Evolutionary conservation across 1,140 invertebrate genomes (phyloP), one percentile per base, ranked within the genome.

Genomic region (Saccostrea cuccullata): DNA sequence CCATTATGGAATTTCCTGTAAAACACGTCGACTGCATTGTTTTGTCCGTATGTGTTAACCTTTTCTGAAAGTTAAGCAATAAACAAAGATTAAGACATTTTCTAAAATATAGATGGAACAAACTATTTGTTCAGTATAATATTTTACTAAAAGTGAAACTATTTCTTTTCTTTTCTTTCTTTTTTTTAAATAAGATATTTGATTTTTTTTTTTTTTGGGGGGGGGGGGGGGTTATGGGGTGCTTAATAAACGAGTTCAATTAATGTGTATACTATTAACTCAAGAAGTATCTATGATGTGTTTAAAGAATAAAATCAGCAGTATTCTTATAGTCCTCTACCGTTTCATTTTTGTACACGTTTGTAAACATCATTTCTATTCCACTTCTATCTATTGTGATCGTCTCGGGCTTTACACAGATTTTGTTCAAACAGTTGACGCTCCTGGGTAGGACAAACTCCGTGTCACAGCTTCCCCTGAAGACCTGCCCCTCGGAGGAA

Each of bases 1-100:
- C 23, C 70, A 30, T 77, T 15, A 77, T 12, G 4, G 26, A 30
- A 11, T 77, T 77, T 6, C 70, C 70, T 0, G 70, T 30, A 36
- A 77, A 77, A 77, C 70, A 77, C 26, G 26, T 77, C 3, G 70
- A 30, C 70, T 77, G 70, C 70, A 77, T 77, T 26, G 26, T 77
- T 26, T 30, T 77, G 70, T 77, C 70, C 3, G 12, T 77, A 17
- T 26, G 1, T 4, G 26, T 77, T 36, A 77, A 6, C 11, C 26
- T 77, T 77, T 77, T 77, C 70, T 77, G 26, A 17, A 73, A 77
- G 30, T 20, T 6, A 64, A 64, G 6, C 15, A 64, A 36, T 30
- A 36, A 64, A 64, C 5, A 64, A 64, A 5, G 47, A 36, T 36
- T 36, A 2, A 36, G 30, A 36, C 30, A 36, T 36, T 2, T 36